Base-by-base conservation (phyloP, 2,113 vertebrate species). In the Uria aalge region DNA sequence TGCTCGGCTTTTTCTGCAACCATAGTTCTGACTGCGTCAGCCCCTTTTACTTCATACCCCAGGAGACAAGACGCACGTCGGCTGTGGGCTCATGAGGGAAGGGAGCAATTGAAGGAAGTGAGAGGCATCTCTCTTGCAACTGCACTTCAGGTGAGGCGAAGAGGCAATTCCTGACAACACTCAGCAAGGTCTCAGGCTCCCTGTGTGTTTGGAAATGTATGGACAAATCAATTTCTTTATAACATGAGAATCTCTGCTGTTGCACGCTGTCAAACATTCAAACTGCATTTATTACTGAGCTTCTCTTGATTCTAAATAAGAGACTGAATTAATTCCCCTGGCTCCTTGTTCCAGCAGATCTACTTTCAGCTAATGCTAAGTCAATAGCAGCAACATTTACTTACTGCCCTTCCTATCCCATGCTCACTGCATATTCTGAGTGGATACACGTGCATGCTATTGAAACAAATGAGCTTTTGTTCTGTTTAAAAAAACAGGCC, bases 391-490 rank as follows among this genome's bases (percentile, higher is more conserved):
- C 3, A 3, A 11, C 15, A 12, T 36, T 38, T 69, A 40, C 24
- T 76, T 52, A 22, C 15, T 91, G 67, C 24, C 34, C 18, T 50
- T 43, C 34, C 62, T 78, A 36, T 59, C 40, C 38, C 5, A 1
- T 73, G 23, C 27, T 64, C 38, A 6, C 40, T 84, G 47, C 41
- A 6, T 34, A 13, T 41, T 87, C 57, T 81, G 80, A 56, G 55
- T 38, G 56, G 55, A 38, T 55, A 32, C 41, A 41, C 0, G 1
- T 74, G 15, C 18, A 20, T 56, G 47, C 38, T 68, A 6, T 14
- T 84, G 86, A 77, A 87, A 29, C 41, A 91, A 94, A 76, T 26
- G 7, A 90, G 56, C 53, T 88, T 88, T 76, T 69, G 48, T 69
- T 56, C 72, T 48, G 0, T 90, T 90, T 93, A 24, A 78, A 82